Evolutionary conservation across 2,888 invertebrate genomes (phyloP).

Genomic region (Drosophila antonietae): DNA sequence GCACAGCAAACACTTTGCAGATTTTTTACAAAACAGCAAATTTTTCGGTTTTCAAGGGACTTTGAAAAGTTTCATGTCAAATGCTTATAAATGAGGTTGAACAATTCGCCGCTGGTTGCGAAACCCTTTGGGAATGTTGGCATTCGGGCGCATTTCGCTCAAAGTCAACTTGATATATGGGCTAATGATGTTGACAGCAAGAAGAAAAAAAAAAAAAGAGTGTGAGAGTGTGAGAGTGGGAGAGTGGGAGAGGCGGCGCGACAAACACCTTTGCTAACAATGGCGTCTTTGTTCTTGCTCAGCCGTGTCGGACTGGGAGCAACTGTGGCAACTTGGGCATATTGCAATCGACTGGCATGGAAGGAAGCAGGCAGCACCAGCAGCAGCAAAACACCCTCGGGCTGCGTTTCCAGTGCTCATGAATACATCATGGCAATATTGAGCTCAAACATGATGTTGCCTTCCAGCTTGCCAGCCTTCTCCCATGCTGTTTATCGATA

Average conservation of each 20-base stretch:
- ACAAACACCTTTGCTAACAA: conserved; percentile 15
- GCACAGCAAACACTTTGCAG: not conserved
- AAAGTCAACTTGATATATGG: conserved; percentile 63
- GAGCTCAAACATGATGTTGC: not conserved
- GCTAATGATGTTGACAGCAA: conserved; percentile 67
- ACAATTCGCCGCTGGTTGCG: not conserved
- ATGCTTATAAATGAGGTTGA: conserved; percentile 33
- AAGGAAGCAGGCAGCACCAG: not conserved
- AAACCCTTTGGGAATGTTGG: conserved; percentile 35
- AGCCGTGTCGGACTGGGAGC: not conserved
- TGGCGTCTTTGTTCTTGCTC: conserved; percentile 5
- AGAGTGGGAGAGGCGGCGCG: not conserved
- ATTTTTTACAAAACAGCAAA: not conserved
- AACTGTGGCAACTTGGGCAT: not conserved
- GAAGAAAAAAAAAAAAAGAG: not conserved
- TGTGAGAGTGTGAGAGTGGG: not conserved
- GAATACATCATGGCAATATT: conserved; percentile 1
- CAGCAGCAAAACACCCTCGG: not conserved
- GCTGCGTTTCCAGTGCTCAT: not conserved
- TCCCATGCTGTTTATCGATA: not conserved
- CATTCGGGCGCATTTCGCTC: conserved; percentile 41
- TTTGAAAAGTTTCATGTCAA: conserved; percentile 22
- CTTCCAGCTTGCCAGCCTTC: not conserved
- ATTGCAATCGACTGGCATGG: conserved; percentile 1
- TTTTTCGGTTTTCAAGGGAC: not conserved